A percentile compares a stretch with the other conserved stretches of the same genome.
Conservation (phyloP, 2,113 vertebrate species). For the Laticauda laticaudata region DNA sequence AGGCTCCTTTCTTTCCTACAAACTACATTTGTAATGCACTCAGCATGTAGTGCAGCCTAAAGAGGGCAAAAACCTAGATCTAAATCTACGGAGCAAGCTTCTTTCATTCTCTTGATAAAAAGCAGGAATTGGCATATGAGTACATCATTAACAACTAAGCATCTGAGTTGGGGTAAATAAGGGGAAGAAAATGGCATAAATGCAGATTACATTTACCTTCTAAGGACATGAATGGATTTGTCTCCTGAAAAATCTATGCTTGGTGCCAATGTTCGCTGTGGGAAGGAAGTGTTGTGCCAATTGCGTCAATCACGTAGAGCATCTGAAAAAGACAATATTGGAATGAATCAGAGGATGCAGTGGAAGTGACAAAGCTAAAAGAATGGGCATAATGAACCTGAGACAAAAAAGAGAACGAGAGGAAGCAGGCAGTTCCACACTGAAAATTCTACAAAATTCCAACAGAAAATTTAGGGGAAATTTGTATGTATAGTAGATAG, state of each 20-base stretch:
- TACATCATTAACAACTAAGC: not conserved
- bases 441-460: constrained; percentile 13
- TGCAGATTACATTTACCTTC: constrained; percentile 49
- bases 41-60: not conserved
- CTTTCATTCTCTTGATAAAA: not conserved
- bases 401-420: not conserved
- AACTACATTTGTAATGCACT: not conserved
- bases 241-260: constrained; percentile 32
- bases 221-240: constrained; percentile 48
- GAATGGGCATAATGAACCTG: not conserved
- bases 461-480: not conserved
- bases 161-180: not conserved
- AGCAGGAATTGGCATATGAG: constrained; percentile 7
- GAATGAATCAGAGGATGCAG: constrained; percentile 26
- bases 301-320: constrained; percentile 36
- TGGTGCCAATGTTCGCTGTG: constrained; percentile 16
- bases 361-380: constrained; percentile 1
- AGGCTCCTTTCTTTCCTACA: not conserved
- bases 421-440: constrained; percentile 4
- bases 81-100: not conserved
- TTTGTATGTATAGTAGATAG: not conserved
- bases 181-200: not conserved
- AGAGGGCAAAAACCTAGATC: not conserved
- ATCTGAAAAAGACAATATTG: constrained; percentile 45
- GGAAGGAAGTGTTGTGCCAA: not conserved